These are phyloP conservation scores for Suncus etruscus DNA, from an alignment of 2,113 vertebrate genomes.

Conservation along the genomic window DNA sequence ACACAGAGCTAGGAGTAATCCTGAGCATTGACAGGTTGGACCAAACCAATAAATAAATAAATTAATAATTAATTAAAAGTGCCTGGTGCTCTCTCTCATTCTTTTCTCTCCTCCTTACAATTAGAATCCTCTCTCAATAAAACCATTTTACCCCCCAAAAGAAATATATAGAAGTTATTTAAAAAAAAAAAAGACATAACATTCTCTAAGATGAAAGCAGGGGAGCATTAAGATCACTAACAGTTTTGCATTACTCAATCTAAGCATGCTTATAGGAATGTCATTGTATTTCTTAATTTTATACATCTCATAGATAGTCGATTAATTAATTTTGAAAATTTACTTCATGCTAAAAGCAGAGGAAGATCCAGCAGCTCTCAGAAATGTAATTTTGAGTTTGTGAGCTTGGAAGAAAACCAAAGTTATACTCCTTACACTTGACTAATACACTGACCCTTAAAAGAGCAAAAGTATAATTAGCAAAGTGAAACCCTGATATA, in stretches of 20 bases:
- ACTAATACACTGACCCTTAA: neutral
- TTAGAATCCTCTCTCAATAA: too few species aligned
- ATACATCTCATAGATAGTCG: neutral
- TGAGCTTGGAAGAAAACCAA: neutral
- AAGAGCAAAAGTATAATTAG: neutral
- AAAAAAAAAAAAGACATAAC: neutral
- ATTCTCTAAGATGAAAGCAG: conserved; percentile 7
- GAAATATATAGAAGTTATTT: neutral
- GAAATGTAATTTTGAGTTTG: neutral
- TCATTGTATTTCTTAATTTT: conserved; percentile 2
- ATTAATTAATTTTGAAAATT: neutral
- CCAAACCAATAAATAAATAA: too few species aligned
- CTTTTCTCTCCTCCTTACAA: too few species aligned
- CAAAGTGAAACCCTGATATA: neutral
- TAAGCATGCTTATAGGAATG: neutral
- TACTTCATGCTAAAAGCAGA: conserved; percentile 25
- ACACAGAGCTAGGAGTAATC: too few species aligned
- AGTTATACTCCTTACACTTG: neutral
- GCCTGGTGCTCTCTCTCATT: too few species aligned
- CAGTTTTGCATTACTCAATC: neutral
- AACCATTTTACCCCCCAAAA: too few species aligned
- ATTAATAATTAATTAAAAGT: too few species aligned
- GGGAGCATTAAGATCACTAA: neutral
- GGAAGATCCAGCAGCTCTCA: neutral
- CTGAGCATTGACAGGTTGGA: too few species aligned